Evolutionary conservation across 1,140 invertebrate genomes (phyloP), one percentile per base, ranked within the genome.

Genomic region (Phocides pigmalion): DNA sequence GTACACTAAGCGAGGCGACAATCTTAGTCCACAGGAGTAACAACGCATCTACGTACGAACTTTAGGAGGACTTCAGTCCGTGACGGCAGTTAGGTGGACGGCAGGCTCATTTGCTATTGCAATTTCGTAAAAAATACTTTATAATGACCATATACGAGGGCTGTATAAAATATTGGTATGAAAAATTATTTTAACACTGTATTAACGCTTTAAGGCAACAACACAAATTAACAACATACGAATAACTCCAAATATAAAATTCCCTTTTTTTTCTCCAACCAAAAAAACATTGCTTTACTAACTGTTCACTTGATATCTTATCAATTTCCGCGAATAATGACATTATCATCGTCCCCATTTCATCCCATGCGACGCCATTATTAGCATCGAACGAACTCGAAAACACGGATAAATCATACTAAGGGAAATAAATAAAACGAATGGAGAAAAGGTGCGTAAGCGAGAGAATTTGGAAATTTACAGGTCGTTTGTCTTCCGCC

Each of bases 361-460:
- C 14, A 44, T 49, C 58, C 32, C 32, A 49, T 49, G 44, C 44
- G 58, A 49, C 28, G 58, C 58, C 44, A 49, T 61, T 49, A 61
- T 61, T 61, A 47, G 58, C 58, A 61, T 61, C 46, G 44, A 61
- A 61, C 35, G 54, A 59, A 49, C 58, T 49, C 44, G 58, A 61
- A 49, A 61, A 61, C 58, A 61, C 58, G 41, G 14, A 61, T 61
- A 61, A 61, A 61, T 61, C 44, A 61, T 61, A 61, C 15, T 17
- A 61, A 42, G 44, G 44, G 58, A 61, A 61, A 61, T 61, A 61
- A 61, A 61, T 61, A 61, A 61, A 61, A 56, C 39, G 41, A 35
- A 37, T 32, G 28, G 32, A 49, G 58, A 39, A 61, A 61, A 61
- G 58, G 58, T 61, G 58, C 28, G 58, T 59, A 47, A 61, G 44